Conservation (phyloP, 2,888 invertebrate species). For the Drosophila demipolita region DNA sequence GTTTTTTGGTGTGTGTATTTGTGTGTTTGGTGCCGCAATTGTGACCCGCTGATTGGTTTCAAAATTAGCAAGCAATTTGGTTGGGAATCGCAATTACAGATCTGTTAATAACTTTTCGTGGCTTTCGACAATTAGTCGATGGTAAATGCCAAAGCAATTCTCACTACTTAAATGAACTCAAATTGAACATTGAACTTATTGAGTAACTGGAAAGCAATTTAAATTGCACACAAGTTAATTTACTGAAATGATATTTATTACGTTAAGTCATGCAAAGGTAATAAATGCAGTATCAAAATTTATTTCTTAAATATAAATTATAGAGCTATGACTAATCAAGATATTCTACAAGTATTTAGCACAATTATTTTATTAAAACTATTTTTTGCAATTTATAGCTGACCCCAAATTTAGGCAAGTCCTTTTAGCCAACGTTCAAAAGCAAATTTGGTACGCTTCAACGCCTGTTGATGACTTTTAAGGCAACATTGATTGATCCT, state of each 20-base stretch:
- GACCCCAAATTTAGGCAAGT: conserved; percentile 1
- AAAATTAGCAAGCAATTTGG: conserved; percentile 59
- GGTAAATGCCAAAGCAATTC: background rate
- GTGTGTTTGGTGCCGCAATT: conserved; percentile 25
- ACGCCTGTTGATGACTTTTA: conserved; percentile 9
- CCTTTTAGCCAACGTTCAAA: conserved; percentile 29
- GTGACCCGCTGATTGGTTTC: conserved; percentile 35
- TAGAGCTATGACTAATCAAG: background rate
- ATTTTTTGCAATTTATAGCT: conserved; percentile 1
- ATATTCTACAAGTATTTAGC: background rate
- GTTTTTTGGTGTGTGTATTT: conserved; percentile 4
- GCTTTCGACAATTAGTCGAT: background rate
- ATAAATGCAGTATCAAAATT: background rate
- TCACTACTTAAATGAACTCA: background rate
- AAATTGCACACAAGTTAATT: background rate
- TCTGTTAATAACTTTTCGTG: conserved; percentile 20
- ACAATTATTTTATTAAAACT: background rate
- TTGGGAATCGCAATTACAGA: conserved; percentile 24
- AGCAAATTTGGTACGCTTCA: conserved; percentile 34
- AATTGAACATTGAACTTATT: background rate
- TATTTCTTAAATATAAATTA: background rate
- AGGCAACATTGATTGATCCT: conserved; percentile 62
- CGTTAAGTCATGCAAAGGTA: background rate
- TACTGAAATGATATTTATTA: background rate
- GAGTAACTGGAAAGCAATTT: background rate